Evolutionary conservation across 1,140 invertebrate species (phyloP), one percentile per base, ranked within the genome.

Genomic region (Cephus cinctus): DNA sequence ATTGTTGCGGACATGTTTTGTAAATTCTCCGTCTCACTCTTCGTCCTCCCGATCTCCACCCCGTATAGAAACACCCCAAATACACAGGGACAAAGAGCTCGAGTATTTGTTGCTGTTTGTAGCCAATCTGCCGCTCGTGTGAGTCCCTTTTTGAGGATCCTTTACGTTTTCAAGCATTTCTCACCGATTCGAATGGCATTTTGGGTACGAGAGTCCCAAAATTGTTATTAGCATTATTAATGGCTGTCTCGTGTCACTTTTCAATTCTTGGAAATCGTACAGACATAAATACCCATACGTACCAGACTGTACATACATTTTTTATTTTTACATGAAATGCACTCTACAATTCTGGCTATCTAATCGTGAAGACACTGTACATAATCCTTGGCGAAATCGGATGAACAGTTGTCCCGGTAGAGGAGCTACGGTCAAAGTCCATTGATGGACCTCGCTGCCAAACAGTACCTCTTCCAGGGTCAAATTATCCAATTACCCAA

Each of bases 1-100:
- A 71, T 77, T 77, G 75, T 77, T 77, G 71, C 51, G 67, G 71
- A 73, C 64, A 66, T 77, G 75, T 77, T 77, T 75, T 73, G 52
- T 65, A 71, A 74, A 75, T 73, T 18, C 11, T 8, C 8, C 8
- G 11, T 8, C 34, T 15, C 5, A 12, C 34, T 15, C 11, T 11
- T 12, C 14, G 11, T 30, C 34, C 34, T 36, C 34, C 34, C 14
- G n/a, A n/a, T n/a, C n/a, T n/a, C n/a, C n/a, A n/a, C n/a, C 31
- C 3, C 15, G 22, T 3, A 20, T 42, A 3, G 11, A 2, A 11
- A 23, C 23, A 5, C 22, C 46, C n/a, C n/a, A n/a, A n/a, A n/a
- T n/a, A n/a, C n/a, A n/a, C 32, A 15, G 19, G 43, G 43, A 75
- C 71, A 75, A 76, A 71, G 42, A 63, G 45, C 55, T 72, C 58